These are phyloP conservation scores for Drosophila kepulauana DNA, from an alignment of 1,140 invertebrate genomes.

Conservation along the genomic window DNA sequence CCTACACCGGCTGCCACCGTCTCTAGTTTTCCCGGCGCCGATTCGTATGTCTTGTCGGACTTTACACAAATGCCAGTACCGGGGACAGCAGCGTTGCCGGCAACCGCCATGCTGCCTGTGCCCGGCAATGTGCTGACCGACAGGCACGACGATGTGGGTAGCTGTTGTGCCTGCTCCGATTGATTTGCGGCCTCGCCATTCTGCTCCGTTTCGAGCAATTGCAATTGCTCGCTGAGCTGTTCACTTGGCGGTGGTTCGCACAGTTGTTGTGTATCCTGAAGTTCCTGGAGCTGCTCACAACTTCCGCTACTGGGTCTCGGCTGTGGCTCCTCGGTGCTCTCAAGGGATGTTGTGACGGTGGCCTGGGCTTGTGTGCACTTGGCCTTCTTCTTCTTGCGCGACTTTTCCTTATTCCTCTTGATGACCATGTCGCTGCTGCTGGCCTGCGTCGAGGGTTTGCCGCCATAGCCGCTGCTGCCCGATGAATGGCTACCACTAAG, in stretches of 20 bases:
- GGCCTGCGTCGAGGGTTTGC: constrained; percentile 86
- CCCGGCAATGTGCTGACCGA: constrained; percentile 23
- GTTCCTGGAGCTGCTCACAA: constrained; percentile 20
- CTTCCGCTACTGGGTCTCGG: background rate
- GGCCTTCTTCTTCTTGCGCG: constrained; percentile 86
- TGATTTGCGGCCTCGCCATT: constrained; percentile 28
- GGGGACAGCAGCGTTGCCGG: background rate
- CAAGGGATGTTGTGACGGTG: constrained; percentile 33
- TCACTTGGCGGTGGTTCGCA: constrained; percentile 19
- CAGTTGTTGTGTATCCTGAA: constrained; percentile 31
- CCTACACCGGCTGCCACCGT: constrained; percentile 11
- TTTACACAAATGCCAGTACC: constrained; percentile 17
- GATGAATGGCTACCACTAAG: constrained; percentile 91
- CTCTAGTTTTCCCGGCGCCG: constrained; percentile 65
- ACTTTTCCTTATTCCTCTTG: constrained; percentile 85
- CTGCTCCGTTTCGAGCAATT: constrained; percentile 50
- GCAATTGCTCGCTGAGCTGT: constrained; percentile 26
- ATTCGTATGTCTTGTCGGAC: constrained; percentile 65
- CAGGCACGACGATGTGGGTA: constrained; percentile 44
- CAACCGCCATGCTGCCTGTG: constrained; percentile 1
- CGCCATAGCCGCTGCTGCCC: constrained; percentile 92
- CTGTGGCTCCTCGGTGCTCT: constrained; percentile 36
- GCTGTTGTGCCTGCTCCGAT: constrained; percentile 54
- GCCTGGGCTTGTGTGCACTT: constrained; percentile 48
- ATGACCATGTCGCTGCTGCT: constrained; percentile 85